Evolutionary conservation across 2,113 vertebrate species (phyloP).

Genomic region (Alligator mississippiensis): DNA sequence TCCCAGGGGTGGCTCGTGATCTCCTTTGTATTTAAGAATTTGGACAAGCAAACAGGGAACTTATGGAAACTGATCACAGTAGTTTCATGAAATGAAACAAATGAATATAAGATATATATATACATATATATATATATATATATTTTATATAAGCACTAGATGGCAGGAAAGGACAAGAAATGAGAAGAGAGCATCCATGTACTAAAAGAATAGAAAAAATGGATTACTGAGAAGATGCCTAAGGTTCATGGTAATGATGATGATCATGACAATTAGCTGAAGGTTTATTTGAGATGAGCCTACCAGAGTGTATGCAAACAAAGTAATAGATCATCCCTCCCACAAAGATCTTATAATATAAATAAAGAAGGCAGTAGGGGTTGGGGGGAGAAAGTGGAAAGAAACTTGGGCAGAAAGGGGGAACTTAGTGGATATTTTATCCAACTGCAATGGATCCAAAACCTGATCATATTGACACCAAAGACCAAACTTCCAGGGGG

Average conservation of each 20-base stretch:
- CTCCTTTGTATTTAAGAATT: too few species aligned
- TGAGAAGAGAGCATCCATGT: not conserved
- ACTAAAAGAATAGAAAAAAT: not conserved
- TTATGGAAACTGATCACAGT: too few species aligned
- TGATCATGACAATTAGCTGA: too few species aligned
- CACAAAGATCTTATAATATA: not conserved
- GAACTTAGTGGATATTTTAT: too few species aligned
- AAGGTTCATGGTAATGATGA: not conserved
- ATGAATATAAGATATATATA: not conserved
- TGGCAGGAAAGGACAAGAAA: not conserved
- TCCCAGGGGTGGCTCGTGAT: too few species aligned
- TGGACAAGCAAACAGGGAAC: too few species aligned
- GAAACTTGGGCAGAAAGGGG: not conserved
- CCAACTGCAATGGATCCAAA: not conserved
- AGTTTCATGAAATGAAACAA: too few species aligned
- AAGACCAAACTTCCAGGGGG: not conserved
- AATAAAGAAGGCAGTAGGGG: not conserved
- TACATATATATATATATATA: not conserved
- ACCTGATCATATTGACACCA: not conserved
- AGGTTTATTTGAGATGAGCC: not conserved
- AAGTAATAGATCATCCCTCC: not conserved
- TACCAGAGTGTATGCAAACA: not conserved
- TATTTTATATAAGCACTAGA: not conserved
- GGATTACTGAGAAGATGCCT: too few species aligned
- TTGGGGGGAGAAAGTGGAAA: too few species aligned